Percentiles rank a stretch among this genome's conserved stretches.
These are phyloP conservation scores for Eurystomus gularis DNA, from an alignment of 2,113 vertebrate genomes.

Conservation along the genomic window DNA sequence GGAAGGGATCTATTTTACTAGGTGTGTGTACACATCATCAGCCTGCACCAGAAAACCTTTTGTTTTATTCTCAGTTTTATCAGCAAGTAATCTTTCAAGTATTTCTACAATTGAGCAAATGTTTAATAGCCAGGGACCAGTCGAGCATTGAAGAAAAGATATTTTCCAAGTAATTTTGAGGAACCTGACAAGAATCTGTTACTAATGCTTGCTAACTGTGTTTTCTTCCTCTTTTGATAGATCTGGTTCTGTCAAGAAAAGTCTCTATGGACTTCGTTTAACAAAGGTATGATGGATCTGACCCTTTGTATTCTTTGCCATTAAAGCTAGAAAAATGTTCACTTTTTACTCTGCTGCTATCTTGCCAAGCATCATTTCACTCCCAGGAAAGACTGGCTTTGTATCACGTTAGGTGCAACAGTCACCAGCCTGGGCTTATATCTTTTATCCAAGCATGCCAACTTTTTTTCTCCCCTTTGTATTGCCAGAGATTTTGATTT, in stretches of 20 bases:
- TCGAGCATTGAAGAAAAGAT: neutral
- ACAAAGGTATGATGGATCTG: conserved; percentile 26
- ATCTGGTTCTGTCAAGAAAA: conserved; percentile 16
- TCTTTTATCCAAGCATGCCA: neutral
- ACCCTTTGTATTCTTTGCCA: conserved; percentile 23
- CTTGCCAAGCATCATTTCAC: neutral
- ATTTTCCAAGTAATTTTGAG: conserved; percentile 25
- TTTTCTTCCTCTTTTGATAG: conserved; percentile 40
- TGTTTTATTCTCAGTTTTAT: neutral
- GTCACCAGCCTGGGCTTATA: neutral
- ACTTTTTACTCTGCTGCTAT: neutral
- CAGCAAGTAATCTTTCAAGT: neutral
- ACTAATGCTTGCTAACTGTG: neutral
- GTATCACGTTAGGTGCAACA: neutral
- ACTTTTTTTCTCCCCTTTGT: neutral
- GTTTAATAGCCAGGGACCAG: conserved; percentile 27
- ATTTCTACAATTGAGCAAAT: neutral
- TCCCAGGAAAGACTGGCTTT: neutral
- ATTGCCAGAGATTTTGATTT: neutral
- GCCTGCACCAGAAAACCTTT: neutral
- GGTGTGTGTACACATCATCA: fast-evolving
- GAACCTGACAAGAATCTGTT: neutral
- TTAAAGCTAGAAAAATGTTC: conserved; percentile 5
- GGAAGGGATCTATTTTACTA: neutral
- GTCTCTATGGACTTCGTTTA: neutral